Conservation (phyloP, 2,888 invertebrate species). For the Eueremaeus valkanovi region DNA sequence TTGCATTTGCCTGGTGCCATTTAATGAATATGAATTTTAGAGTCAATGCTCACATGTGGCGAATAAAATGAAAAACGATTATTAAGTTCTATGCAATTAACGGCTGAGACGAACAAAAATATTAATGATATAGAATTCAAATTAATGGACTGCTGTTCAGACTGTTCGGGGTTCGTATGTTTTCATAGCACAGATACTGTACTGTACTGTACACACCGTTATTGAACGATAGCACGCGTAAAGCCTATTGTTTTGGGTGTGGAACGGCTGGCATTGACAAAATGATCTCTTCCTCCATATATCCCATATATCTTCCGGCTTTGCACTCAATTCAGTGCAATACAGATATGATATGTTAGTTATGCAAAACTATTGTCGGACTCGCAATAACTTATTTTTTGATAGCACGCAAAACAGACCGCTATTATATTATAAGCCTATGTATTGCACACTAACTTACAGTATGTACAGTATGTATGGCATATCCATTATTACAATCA, state of each 20-base stretch:
- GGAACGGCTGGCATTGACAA: neutral
- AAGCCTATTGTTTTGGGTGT: neutral
- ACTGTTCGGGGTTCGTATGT: neutral
- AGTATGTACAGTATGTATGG: neutral
- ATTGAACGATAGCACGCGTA: too few species aligned
- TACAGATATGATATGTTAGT: neutral
- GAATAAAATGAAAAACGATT: neutral
- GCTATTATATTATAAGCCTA: too few species aligned
- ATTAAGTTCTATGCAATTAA: neutral
- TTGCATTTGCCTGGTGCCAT: neutral
- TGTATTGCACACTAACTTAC: too few species aligned
- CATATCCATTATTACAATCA: neutral
- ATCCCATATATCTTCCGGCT: neutral
- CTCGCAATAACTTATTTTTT: neutral
- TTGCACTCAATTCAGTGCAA: neutral
- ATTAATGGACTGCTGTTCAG: conserved; percentile 8
- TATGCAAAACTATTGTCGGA: conserved; percentile 6
- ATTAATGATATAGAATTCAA: neutral
- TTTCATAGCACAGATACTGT: too few species aligned
- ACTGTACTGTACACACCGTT: too few species aligned
- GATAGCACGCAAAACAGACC: neutral
- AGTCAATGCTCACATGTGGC: neutral
- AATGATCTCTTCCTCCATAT: neutral
- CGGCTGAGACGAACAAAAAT: neutral
- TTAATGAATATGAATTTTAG: neutral